A percentile compares a stretch with the other conserved stretches of the same genome.
phyloP scores from a whole-genome alignment of 1,140 invertebrate species.

The Pseudomyrmex gracilis region DNA sequence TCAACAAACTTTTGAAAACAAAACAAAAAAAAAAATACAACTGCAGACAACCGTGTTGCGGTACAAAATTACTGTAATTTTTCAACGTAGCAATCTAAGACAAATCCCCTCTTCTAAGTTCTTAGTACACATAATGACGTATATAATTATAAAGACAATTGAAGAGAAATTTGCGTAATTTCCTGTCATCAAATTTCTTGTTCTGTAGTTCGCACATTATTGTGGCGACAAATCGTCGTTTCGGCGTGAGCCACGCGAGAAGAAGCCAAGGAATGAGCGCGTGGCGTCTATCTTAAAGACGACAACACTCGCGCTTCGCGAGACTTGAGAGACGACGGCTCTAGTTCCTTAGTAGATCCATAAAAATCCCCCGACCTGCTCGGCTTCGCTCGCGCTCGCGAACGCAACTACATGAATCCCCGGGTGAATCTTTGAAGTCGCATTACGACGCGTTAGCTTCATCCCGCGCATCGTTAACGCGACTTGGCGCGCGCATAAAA shows the following conservation, averaged over 20 bases:
- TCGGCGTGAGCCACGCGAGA: no score
- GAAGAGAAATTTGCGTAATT: not conserved
- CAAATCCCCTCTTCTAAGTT: not conserved
- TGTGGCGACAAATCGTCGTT: not conserved
- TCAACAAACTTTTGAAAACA: constrained; percentile 22
- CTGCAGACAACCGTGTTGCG: constrained; percentile 3
- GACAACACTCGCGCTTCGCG: not conserved
- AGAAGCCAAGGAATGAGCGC: not conserved
- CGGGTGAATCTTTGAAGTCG: constrained; percentile 49
- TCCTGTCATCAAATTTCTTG: not conserved
- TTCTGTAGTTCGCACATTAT: no score
- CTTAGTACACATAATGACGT: no score
- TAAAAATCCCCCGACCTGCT: constrained; percentile 32
- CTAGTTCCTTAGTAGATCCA: not conserved
- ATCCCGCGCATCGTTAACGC: constrained; percentile 43
- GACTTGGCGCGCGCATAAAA: constrained; percentile 48
- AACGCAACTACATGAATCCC: constrained; percentile 1
- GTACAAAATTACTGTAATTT: constrained; percentile 1
- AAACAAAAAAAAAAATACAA: no score
- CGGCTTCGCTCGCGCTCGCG: not conserved
- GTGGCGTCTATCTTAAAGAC: not conserved
- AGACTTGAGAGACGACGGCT: not conserved
- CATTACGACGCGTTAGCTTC: constrained; percentile 36
- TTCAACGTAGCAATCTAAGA: not conserved
- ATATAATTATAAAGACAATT: no score